These are phyloP conservation scores for Ostrea edulis DNA, from an alignment of 1,140 invertebrate species.

Conservation along the genomic window DNA sequence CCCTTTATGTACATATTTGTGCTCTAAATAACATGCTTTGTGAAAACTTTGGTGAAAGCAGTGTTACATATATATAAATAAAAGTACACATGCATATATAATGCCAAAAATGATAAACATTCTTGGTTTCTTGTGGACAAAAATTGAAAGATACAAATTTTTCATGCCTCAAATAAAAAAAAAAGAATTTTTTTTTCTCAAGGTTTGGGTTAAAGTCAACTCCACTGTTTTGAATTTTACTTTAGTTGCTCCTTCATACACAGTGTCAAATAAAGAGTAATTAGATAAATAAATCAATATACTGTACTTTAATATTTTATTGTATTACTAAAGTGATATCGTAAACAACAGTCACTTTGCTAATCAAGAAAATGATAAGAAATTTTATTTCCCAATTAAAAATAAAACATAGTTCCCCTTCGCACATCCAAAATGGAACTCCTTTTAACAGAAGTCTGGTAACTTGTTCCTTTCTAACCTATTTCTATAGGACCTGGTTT, in stretches of 20 bases:
- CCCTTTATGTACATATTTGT: not conserved
- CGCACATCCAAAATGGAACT: no score
- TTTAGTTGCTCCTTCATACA: not conserved
- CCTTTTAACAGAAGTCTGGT: no score
- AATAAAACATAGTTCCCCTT: no score
- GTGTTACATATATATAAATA: not conserved
- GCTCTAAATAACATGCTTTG: not conserved
- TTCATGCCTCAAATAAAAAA: not conserved
- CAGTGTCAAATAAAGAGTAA: not conserved
- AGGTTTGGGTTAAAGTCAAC: not conserved
- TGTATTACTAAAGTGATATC: not conserved
- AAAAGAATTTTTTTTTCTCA: not conserved
- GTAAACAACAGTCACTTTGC: constrained; percentile 9
- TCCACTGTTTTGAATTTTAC: not conserved
- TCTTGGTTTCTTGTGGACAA: not conserved
- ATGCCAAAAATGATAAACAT: not conserved
- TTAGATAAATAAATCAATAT: not conserved
- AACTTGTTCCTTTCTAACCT: no score
- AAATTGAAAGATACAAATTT: not conserved
- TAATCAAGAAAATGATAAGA: not conserved
- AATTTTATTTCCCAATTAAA: no score
- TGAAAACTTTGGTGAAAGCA: not conserved
- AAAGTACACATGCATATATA: not conserved
- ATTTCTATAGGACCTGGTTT: no score
- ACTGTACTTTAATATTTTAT: not conserved